Base-by-base conservation (phyloP, 2,113 vertebrate species). In the Desmodus rotundus region DNA sequence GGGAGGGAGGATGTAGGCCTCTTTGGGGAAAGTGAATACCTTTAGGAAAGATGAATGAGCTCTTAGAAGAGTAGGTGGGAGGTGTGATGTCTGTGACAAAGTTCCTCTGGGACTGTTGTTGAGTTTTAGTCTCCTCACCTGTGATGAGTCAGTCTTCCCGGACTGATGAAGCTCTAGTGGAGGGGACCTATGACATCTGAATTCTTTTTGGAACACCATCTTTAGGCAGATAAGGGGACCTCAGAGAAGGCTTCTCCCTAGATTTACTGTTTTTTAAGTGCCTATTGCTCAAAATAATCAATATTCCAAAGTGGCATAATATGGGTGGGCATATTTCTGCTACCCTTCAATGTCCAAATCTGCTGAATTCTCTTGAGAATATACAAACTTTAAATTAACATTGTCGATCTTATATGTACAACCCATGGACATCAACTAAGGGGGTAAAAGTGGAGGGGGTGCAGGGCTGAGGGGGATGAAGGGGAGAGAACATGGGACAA, bases 361-460 rank as follows among this genome's bases (percentile, higher is more conserved):
- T 95, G 70, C 45, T 80, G 87, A 45, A 72, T 61, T 94, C 36
- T 94, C 65, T 72, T 81, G 45, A 95, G 63, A 80, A 36, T 26
- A 50, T 10, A 72, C 12, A 80, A 65, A 45, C 93, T 43, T 83
- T 58, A 91, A 88, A 70, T 83, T 88, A 91, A 87, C 47, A n/a
- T 15, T 45, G 11, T 24, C 24, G 22, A 24, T 58, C 22, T 58
- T 9, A 56, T 22, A 56, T 24, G 9, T 22, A 22, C 22, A 24
- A 58, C 22, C 7, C 56, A 10, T 24, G 22, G 56, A 24, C 56
- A 58, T 24, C 8, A 58, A 24, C 56, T 58, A 58, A 58, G 54
- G 20, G 56, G 56, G 56, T 10, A 58, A 24, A 58, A 24, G 56
- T 58, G 22, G 56, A 1, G 56, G 19, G 52, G 22, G 56, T 58